phyloP scores from a whole-genome alignment of 2,113 vertebrate genomes.

The Leptosomus discolor region DNA sequence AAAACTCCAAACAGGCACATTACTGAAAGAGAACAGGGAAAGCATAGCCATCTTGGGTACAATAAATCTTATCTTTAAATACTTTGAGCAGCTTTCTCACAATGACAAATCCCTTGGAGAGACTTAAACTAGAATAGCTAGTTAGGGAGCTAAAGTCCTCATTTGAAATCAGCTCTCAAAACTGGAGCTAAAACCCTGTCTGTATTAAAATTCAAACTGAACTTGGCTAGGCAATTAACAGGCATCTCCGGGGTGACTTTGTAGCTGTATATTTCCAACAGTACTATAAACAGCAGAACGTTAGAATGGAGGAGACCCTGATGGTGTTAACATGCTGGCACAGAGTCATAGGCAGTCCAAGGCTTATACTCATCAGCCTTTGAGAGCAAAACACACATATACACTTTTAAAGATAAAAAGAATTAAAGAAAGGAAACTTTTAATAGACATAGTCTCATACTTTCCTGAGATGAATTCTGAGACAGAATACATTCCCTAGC shows the following conservation, averaged over 20 bases:
- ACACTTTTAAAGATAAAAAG: not conserved
- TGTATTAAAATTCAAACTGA: not conserved
- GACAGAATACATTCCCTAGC: not conserved
- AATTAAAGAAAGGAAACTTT: not conserved
- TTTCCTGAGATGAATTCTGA: not conserved
- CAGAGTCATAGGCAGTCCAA: not conserved
- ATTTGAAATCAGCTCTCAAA: not conserved
- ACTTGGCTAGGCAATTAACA: not conserved
- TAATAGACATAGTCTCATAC: not conserved
- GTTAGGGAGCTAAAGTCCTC: not conserved
- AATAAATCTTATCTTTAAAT: constrained; percentile 25
- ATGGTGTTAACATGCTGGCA: not conserved
- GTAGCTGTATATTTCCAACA: not conserved
- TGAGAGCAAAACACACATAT: not conserved
- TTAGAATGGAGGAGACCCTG: not conserved
- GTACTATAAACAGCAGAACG: not conserved
- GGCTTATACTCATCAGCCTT: not conserved
- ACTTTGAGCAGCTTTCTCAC: not conserved
- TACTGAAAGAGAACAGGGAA: not conserved
- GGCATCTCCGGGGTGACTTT: not conserved
- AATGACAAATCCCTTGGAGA: not conserved
- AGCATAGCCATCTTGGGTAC: not conserved
- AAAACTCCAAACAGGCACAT: not conserved
- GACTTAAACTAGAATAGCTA: not conserved
- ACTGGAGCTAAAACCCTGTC: not conserved